phyloP scores from a whole-genome alignment of 2,113 vertebrate species.

The Daphoenositta chrysoptera region DNA sequence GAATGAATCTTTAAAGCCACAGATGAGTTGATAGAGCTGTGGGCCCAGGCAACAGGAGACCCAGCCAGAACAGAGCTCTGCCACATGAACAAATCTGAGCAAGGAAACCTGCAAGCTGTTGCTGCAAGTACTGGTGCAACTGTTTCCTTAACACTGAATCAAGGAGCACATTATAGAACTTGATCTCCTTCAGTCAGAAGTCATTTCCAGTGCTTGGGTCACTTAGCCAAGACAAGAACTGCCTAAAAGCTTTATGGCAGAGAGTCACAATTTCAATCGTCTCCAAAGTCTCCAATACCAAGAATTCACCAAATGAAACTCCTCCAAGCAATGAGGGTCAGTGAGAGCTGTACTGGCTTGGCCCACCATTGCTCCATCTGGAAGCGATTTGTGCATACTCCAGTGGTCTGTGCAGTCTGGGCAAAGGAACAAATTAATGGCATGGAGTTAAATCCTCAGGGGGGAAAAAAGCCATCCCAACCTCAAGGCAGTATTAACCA shows the following conservation, averaged over 20 bases:
- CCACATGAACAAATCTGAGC: not conserved
- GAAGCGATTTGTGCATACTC: slow-evolving; percentile 27
- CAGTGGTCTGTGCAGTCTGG: not conserved
- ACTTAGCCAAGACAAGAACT: not conserved
- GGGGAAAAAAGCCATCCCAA: not conserved
- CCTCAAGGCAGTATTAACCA: slow-evolving; percentile 8
- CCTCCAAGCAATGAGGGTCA: not conserved
- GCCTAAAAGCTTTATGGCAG: not conserved
- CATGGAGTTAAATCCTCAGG: not conserved
- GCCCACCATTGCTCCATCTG: slow-evolving; percentile 46
- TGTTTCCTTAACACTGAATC: not conserved
- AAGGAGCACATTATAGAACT: not conserved
- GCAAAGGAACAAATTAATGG: slow-evolving; percentile 38
- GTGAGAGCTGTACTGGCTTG: not conserved
- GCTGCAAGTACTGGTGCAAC: not conserved
- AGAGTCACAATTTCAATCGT: too few relatives aligned
- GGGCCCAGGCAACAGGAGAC: rapidly evolving
- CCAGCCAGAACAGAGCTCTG: not conserved
- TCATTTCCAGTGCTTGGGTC: not conserved
- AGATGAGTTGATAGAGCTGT: not conserved
- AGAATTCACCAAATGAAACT: not conserved
- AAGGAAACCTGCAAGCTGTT: not conserved
- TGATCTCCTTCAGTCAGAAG: not conserved
- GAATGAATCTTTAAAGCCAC: not conserved
- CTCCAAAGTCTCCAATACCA: not conserved